Conservation (phyloP, 2,113 vertebrate genomes). For the Zootoca vivipara region DNA sequence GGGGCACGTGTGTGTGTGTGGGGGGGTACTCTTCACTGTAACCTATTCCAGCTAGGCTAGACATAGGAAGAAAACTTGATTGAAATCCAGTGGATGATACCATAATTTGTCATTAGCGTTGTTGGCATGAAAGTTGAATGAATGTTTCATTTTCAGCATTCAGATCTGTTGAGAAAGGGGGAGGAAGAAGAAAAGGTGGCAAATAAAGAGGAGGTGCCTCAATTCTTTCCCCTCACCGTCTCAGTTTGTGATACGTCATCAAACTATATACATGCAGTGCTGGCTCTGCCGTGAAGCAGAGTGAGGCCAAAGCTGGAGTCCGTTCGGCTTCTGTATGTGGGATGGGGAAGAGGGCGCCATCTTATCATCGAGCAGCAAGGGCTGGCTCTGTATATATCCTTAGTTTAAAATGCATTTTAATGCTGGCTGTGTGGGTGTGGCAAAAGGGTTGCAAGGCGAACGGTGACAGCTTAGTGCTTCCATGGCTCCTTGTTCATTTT, state of each 20-base stretch:
- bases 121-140: not conserved
- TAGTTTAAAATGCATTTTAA: not conserved
- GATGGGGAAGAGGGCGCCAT: not conserved
- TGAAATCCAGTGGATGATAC: not conserved
- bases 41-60: constrained; percentile 54
- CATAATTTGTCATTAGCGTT: not conserved
- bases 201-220: not conserved
- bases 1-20: not conserved
- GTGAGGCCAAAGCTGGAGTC: too few relatives aligned
- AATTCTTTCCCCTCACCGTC: not conserved
- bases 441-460: not conserved
- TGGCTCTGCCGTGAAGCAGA: too few relatives aligned
- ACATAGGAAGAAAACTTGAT: not conserved
- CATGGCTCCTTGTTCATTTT: rapidly evolving
- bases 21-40: constrained; percentile 36
- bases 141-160: not conserved
- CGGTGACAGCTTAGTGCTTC: not conserved
- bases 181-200: not conserved
- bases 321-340: too few relatives aligned
- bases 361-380: too few relatives aligned
- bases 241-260: not conserved
- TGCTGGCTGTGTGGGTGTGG: not conserved
- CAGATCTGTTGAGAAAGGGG: not conserved
- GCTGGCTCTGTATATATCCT: too few relatives aligned
- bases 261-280: not conserved